Base-by-base conservation (phyloP, 1,140 invertebrate genomes). In the Dryas iulia region DNA sequence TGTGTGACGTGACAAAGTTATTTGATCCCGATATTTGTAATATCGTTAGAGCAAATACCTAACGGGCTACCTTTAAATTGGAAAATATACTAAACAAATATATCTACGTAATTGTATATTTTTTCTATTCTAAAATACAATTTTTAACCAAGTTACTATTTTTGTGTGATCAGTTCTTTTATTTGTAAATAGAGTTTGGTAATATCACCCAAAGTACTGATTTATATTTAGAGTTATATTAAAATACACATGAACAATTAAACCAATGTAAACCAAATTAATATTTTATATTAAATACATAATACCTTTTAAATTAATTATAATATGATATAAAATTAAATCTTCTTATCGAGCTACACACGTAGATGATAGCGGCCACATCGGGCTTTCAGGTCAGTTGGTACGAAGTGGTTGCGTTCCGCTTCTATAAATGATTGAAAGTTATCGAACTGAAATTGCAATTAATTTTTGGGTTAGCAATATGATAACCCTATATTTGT, bases 341-440 rank as follows among this genome's bases (percentile, higher is more conserved):
- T 35, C 33, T 35, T 35, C 33, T 35, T 35, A 35, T 35, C 11
- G 33, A 35, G 14, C n/a, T 12, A 35, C 33, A 35, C 33, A 35
- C 33, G 14, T 18, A 47, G 39, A 47, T 47, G 39, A 35, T 35
- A 35, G 14, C 39, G 39, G 39, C 7, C 39, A 21, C 14, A 10
- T 3, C n/a, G 39, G 2, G 0, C 14, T 47, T 47, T 21, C 39
- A 47, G 39, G 39, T 47, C 39, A 47, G 39, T 47, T 18, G 39
- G 14, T 47, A 47, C 39, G 39, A 18, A 47, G 39, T 47, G 39
- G 39, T 47, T 47, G 39, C 39, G 39, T 47, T 47, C 39, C 39
- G 14, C 35, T 47, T 0, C 39, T 47, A 10, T 10, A 47, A 47
- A n/a, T 47, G 39, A 47, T 47, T 47, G 39, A 47, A 47, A 47